These are phyloP conservation scores for Drosophila aff. DNA, from an alignment of 1,140 invertebrate species.

Conservation along the genomic window DNA sequence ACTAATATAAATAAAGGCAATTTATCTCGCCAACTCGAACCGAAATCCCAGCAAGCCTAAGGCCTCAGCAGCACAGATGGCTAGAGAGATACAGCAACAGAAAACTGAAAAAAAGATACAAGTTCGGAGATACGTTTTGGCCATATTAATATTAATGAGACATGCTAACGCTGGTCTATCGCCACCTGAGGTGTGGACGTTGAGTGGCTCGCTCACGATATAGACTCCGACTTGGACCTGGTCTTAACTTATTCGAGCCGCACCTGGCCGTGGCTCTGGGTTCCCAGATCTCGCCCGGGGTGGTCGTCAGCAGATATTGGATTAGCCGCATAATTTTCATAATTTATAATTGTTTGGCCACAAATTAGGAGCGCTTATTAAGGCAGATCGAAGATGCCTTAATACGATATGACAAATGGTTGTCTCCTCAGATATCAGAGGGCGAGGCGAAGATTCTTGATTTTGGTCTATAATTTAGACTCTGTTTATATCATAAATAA, in stretches of 20 bases:
- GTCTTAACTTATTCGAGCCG: slow-evolving; percentile 44
- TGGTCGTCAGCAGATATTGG: slow-evolving; percentile 26
- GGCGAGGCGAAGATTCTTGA: not conserved
- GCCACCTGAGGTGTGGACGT: slow-evolving; percentile 73
- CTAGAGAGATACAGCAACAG: slow-evolving; percentile 20
- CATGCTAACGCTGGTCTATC: slow-evolving; percentile 61
- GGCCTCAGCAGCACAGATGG: slow-evolving; percentile 20
- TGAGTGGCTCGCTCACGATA: slow-evolving; percentile 42
- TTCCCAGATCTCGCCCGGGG: slow-evolving; percentile 20
- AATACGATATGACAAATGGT: slow-evolving; percentile 23
- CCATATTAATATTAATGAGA: slow-evolving; percentile 81
- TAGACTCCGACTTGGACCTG: slow-evolving; percentile 39
- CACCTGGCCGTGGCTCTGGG: slow-evolving; percentile 6
- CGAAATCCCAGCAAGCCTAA: slow-evolving; percentile 10
- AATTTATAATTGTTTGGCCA: slow-evolving; percentile 46
- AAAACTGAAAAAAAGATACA: slow-evolving; percentile 16
- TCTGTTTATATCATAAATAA: slow-evolving; percentile 32
- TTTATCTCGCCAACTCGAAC: slow-evolving; percentile 53
- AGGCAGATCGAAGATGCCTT: not conserved
- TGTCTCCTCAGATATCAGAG: not conserved
- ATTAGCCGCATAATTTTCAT: slow-evolving; percentile 43
- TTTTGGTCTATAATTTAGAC: not conserved
- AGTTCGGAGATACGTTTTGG: slow-evolving; percentile 28
- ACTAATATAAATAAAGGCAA: slow-evolving; percentile 69
- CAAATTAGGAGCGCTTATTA: slow-evolving; percentile 45